Evolutionary conservation across 2,888 invertebrate genomes (phyloP), one percentile per base, ranked within the genome.

Genomic region (Atethmia centrago): DNA sequence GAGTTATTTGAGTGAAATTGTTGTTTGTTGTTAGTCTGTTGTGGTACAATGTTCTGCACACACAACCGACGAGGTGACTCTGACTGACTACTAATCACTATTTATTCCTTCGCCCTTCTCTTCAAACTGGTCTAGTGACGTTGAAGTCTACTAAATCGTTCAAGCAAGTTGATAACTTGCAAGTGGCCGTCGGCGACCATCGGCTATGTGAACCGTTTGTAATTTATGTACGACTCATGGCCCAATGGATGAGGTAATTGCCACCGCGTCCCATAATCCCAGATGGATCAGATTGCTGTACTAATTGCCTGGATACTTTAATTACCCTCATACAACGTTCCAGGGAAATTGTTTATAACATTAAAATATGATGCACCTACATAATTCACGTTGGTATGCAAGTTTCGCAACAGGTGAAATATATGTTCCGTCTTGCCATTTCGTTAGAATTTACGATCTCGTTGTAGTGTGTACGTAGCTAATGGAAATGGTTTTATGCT

Each of bases 201-300:
- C 73, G 74, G 77, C 73, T 85, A 84, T 81, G 72, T 84, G 74
- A 77, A 83, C 83, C 88, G 88, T 88, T 84, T 77, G 80, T 90
- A 90, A 91, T 90, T 89, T 87, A 89, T 91, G 88, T 88, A 85
- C 88, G 86, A 87, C 87, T 88, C 89, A 91, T 89, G 90, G 89
- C 80, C 90, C 88, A 92, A 89, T 90, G 88, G 87, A 71, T 88
- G 80, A 84, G 80, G 79, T 93, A 92, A 93, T 93, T 91, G 88
- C 89, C 59, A 82, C 78, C 80, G 71, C 81, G 85, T 86, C 87
- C 87, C 85, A 88, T 86, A 87, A 87, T 85, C 77, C 76, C 80
- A 73, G 58, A 61, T 28, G 74, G 56, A 82, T 78, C 61, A 78
- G 71, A 77, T 82, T 66, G 68, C 71, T 67, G 45, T 53, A 75